A percentile compares a stretch with the other conserved stretches of the same genome.
Evolutionary conservation across 2,113 vertebrate genomes (phyloP).

Genomic region (Verasper variegatus): DNA sequence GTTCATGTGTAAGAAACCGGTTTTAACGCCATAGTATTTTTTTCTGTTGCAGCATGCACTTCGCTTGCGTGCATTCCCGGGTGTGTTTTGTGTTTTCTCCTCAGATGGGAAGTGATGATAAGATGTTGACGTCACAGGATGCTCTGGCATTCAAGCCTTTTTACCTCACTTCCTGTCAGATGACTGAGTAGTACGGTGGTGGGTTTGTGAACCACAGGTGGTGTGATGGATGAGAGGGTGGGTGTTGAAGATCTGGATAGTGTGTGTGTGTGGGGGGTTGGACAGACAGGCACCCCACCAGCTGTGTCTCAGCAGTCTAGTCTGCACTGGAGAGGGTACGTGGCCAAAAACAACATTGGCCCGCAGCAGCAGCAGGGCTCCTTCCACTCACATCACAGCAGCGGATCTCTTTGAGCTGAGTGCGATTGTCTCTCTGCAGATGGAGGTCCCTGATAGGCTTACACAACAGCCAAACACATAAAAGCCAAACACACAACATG

Average conservation of each 20-base stretch:
- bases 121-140: constrained; percentile 63
- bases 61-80: constrained; percentile 29
- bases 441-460: constrained; percentile 61
- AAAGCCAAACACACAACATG: background rate
- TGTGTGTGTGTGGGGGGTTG: background rate
- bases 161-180: constrained; percentile 68
- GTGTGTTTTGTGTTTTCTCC: constrained; percentile 32
- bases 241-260: background rate
- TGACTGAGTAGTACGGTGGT: constrained; percentile 23
- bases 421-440: constrained; percentile 67
- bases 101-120: constrained; percentile 48
- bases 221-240: constrained; percentile 15
- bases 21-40: constrained; percentile 9
- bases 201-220: constrained; percentile 30
- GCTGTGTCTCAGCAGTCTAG: constrained; percentile 63
- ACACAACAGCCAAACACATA: background rate
- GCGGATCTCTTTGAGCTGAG: constrained; percentile 74
- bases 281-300: constrained; percentile 56
- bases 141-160: constrained; percentile 42
- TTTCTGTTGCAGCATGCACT: constrained; percentile 31
- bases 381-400: constrained; percentile 70
- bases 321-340: constrained; percentile 58
- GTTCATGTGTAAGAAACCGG: constrained; percentile 10
- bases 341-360: constrained; percentile 72
- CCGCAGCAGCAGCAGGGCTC: constrained; percentile 51